Percentiles rank a stretch among this genome's conserved stretches.
phyloP scores from a whole-genome alignment of 2,888 invertebrate species.

The Cosmorhoe ocellata region DNA sequence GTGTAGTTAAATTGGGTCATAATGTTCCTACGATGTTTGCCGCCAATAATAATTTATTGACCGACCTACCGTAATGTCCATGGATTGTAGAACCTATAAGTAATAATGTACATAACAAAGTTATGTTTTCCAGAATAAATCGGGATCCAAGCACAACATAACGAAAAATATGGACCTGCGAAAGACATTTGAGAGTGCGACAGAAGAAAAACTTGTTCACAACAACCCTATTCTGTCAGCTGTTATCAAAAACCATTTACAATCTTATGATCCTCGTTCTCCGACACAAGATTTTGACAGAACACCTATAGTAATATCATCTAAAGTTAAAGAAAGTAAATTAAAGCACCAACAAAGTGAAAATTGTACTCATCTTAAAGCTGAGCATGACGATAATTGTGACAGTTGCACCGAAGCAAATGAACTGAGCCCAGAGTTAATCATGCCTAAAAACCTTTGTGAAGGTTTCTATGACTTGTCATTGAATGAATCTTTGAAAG shows the following conservation, averaged over 20 bases:
- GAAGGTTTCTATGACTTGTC: slow-evolving; percentile 63
- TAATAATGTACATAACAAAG: background rate
- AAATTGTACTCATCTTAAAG: slow-evolving; percentile 45
- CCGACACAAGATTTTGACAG: slow-evolving; percentile 83
- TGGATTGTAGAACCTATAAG: too few relatives aligned
- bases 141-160: slow-evolving; percentile 67
- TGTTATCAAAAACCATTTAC: slow-evolving; percentile 74
- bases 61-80: too few relatives aligned
- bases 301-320: slow-evolving; percentile 78
- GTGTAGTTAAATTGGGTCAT: too few relatives aligned
- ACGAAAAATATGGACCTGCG: slow-evolving; percentile 76
- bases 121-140: slow-evolving; percentile 61
- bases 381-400: slow-evolving; percentile 47
- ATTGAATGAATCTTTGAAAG: slow-evolving; percentile 64
- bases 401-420: slow-evolving; percentile 52
- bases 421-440: slow-evolving; percentile 53
- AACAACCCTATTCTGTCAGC: slow-evolving; percentile 76
- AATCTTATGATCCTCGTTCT: slow-evolving; percentile 82
- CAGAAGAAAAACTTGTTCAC: slow-evolving; percentile 67
- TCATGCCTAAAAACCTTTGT: slow-evolving; percentile 68
- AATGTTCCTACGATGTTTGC: too few relatives aligned
- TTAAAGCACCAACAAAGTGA: slow-evolving; percentile 40
- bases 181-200: slow-evolving; percentile 71
- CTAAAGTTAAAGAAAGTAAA: slow-evolving; percentile 45
- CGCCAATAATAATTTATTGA: too few relatives aligned